Conservation (phyloP, 2,888 invertebrate species). For the Drosophila neonasuta region DNA sequence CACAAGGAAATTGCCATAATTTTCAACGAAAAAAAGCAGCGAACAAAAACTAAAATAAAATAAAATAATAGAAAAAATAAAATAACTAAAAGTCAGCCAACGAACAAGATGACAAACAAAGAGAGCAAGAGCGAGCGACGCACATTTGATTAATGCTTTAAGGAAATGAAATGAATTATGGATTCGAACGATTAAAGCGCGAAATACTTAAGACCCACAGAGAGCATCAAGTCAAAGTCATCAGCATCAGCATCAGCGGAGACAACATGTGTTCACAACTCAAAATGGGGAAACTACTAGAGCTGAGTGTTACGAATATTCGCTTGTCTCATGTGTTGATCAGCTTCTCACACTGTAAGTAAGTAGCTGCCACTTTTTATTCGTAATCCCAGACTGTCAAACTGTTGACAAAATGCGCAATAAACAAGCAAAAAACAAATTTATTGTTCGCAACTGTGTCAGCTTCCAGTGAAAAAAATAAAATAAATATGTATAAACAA, state of each 20-base stretch:
- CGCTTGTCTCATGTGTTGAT: conserved; percentile 16
- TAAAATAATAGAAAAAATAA: conserved; percentile 20
- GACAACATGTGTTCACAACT: conserved; percentile 50
- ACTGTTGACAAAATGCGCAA: conserved; percentile 55
- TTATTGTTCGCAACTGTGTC: conserved; percentile 59
- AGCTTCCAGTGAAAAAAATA: conserved; percentile 28
- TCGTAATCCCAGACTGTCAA: conserved; percentile 38
- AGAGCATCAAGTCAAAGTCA: conserved; percentile 19
- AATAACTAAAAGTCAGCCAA: conserved; percentile 40
- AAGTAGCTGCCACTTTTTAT: conserved; percentile 2
- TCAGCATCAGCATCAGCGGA: conserved; percentile 9
- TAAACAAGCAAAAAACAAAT: conserved; percentile 28
- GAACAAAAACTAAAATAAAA: not conserved
- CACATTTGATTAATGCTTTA: conserved; percentile 58
- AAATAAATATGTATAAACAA: conserved; percentile 8
- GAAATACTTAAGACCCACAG: conserved; percentile 35
- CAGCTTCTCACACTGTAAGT: not conserved
- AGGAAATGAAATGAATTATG: conserved; percentile 63
- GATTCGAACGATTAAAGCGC: conserved; percentile 44
- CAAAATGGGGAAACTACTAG: conserved; percentile 22
- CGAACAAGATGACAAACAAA: conserved; percentile 31
- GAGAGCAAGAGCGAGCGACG: conserved; percentile 3
- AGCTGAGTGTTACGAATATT: conserved; percentile 7
- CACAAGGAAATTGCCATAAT: conserved; percentile 67
- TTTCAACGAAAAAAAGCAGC: conserved; percentile 26